Percentiles rank a stretch among this genome's conserved stretches.
Evolutionary conservation across 2,113 vertebrate genomes (phyloP).

Genomic region (Chloroceryle aenea): DNA sequence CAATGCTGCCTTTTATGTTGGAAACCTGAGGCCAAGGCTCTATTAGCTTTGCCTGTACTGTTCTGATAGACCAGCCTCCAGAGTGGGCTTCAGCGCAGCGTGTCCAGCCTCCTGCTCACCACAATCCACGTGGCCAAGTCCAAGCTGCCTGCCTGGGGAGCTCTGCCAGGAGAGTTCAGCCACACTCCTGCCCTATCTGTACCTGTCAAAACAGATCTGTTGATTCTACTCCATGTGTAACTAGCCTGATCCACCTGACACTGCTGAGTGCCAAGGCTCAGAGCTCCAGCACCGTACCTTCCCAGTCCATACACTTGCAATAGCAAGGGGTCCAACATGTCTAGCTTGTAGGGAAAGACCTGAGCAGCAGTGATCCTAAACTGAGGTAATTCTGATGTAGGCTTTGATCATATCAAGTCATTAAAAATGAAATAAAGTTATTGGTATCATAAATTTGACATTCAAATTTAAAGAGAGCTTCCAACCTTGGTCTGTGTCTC

Average conservation of each 20-base stretch:
- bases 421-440: not conserved
- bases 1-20: not conserved
- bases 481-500: not conserved
- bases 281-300: not conserved
- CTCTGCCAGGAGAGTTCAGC: not conserved
- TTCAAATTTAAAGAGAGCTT: not conserved
- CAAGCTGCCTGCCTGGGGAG: not conserved
- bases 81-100: rapidly evolving
- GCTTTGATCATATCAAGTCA: not conserved
- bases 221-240: not conserved
- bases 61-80: not conserved
- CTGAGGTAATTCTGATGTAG: not conserved
- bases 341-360: not conserved
- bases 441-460: not conserved
- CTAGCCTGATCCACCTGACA: not conserved
- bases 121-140: rapidly evolving
- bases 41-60: not conserved
- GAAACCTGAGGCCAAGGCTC: not conserved
- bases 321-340: not conserved
- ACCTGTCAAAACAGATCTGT: slow-evolving; percentile 9
- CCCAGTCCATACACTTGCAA: not conserved
- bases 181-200: not conserved
- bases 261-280: not conserved
- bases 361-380: not conserved
- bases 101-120: not conserved